These are phyloP conservation scores for Pogonocichla stellata DNA, from an alignment of 2,113 vertebrate genomes.

Conservation along the genomic window DNA sequence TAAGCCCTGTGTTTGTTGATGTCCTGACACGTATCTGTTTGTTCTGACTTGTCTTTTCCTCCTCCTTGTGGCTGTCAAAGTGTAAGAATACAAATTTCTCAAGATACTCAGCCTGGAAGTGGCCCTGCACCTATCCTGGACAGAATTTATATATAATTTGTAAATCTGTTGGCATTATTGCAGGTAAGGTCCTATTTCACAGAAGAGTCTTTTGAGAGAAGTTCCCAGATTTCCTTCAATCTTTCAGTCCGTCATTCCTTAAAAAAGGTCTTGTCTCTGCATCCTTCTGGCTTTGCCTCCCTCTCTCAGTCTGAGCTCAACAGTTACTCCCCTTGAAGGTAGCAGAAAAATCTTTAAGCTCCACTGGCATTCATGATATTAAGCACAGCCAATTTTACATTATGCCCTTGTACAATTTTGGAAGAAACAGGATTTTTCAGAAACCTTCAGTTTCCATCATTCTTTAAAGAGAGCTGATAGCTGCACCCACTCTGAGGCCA, in stretches of 20 bases:
- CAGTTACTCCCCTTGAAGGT: not conserved
- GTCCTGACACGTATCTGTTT: not conserved
- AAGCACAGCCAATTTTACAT: not conserved
- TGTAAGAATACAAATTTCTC: not conserved
- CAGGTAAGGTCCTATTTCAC: not conserved
- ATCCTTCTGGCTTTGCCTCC: not conserved
- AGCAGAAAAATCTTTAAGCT: not conserved
- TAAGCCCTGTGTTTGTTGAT: not conserved
- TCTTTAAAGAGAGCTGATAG: not conserved
- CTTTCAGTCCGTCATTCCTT: not conserved
- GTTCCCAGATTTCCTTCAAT: not conserved
- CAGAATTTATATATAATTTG: not conserved
- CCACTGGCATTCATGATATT: not conserved
- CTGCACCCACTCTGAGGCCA: not conserved
- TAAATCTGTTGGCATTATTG: not conserved
- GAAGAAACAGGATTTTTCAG: not conserved
- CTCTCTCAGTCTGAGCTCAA: not conserved
- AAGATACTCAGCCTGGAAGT: not conserved
- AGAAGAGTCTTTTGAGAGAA: not conserved
- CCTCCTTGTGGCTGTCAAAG: rapidly evolving
- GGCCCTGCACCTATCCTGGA: not conserved
- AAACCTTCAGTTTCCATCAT: not conserved
- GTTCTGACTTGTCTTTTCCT: not conserved
- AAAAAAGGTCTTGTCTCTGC: not conserved
- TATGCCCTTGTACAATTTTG: not conserved